Evolutionary conservation across 2,113 vertebrate genomes (phyloP).

Genomic region (Chionomys nivalis): DNA sequence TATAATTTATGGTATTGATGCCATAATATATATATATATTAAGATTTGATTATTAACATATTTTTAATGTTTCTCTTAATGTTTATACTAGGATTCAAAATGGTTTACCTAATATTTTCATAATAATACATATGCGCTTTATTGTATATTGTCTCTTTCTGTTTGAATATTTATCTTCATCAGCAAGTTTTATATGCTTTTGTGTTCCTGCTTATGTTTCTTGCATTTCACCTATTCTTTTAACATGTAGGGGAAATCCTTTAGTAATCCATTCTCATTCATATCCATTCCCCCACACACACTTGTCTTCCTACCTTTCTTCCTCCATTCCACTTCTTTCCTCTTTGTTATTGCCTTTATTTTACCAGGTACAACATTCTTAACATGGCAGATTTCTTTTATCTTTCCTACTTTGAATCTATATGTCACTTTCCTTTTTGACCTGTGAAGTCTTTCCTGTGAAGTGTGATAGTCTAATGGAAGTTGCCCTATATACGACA

Average conservation of each 20-base stretch:
- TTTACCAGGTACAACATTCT: not conserved
- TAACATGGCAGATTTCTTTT: not conserved
- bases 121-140: not conserved
- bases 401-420: not conserved
- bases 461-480: not conserved
- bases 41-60: not conserved
- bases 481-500: not conserved
- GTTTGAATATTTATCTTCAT: not conserved
- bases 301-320: not conserved
- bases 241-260: not conserved
- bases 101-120: not conserved
- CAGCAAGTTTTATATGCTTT: not conserved
- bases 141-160: not conserved
- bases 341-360: not conserved
- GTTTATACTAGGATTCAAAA: not conserved
- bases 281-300: no score
- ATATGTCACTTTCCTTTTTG: not conserved
- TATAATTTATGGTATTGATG: not conserved
- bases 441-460: not conserved
- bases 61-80: not conserved
- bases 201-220: not conserved
- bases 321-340: no score
- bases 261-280: not conserved
- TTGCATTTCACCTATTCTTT: not conserved
- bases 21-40: not conserved